These are phyloP conservation scores for Dermatemys mawii DNA, from an alignment of 2,113 vertebrate genomes.

Conservation along the genomic window DNA sequence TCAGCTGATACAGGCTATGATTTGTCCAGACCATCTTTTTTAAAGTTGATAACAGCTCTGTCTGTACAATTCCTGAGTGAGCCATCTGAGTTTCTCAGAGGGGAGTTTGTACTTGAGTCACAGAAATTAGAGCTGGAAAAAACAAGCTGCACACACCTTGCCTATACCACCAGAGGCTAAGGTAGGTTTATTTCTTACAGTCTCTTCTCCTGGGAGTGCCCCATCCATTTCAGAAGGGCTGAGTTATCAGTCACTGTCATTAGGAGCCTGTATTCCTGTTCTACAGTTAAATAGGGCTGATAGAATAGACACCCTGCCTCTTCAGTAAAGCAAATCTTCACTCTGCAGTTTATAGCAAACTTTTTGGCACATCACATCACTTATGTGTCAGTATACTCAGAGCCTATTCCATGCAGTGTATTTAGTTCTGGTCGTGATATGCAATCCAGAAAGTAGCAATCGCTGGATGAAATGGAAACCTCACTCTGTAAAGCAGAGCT, in stretches of 20 bases:
- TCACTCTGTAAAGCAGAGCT: background rate
- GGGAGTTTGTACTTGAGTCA: background rate
- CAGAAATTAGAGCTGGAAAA: background rate
- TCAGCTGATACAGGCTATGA: background rate
- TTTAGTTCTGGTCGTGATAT: background rate
- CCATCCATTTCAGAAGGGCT: background rate
- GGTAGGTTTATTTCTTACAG: background rate
- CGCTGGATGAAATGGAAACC: background rate
- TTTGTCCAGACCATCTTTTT: background rate
- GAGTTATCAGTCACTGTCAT: background rate
- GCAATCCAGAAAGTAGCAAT: background rate
- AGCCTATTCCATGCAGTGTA: background rate
- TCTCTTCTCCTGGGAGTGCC: background rate
- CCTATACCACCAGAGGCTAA: background rate
- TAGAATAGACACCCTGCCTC: background rate
- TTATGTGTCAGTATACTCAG: background rate
- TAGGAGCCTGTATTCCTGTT: background rate
- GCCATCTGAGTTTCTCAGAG: background rate
- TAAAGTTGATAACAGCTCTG: accelerated
- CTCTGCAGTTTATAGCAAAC: background rate
- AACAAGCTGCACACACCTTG: background rate
- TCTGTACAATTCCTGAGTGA: background rate
- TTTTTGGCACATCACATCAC: background rate
- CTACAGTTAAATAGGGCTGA: background rate
- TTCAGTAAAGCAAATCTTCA: background rate